Conservation (phyloP, 2,888 invertebrate genomes). For the Zootermopsis nevadensis region DNA sequence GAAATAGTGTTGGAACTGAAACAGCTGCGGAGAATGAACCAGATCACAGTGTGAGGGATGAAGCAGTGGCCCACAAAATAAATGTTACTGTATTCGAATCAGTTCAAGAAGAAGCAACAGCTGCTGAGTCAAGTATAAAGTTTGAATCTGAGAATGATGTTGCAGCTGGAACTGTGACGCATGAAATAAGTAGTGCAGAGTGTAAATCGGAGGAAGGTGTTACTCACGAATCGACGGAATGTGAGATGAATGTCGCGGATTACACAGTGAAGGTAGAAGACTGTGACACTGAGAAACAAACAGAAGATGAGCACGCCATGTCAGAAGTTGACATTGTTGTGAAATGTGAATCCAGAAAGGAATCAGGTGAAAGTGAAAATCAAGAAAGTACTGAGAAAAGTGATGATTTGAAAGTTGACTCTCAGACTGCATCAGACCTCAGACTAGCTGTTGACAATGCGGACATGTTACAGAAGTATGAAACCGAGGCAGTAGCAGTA, state of each 20-base stretch:
- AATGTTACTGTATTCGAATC: not conserved
- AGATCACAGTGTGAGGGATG: not conserved
- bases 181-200: not conserved
- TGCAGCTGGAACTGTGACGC: not conserved
- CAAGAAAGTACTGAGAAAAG: not conserved
- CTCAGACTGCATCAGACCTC: not conserved
- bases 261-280: not conserved
- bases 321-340: not conserved
- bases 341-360: not conserved
- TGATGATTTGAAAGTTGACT: not conserved
- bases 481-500: not conserved
- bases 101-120: not conserved
- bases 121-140: not conserved
- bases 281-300: not conserved
- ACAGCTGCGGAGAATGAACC: not conserved
- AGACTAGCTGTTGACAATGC: not conserved
- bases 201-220: not conserved
- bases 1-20: not conserved
- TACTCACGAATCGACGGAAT: not conserved
- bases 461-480: not conserved
- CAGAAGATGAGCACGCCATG: not conserved
- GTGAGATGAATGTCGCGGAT: not conserved
- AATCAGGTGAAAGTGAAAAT: conserved; percentile 9
- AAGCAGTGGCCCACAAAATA: not conserved
- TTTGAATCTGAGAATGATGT: not conserved